These are phyloP conservation scores for Berghia stephanieae DNA, from an alignment of 1,140 invertebrate genomes.

Conservation along the genomic window DNA sequence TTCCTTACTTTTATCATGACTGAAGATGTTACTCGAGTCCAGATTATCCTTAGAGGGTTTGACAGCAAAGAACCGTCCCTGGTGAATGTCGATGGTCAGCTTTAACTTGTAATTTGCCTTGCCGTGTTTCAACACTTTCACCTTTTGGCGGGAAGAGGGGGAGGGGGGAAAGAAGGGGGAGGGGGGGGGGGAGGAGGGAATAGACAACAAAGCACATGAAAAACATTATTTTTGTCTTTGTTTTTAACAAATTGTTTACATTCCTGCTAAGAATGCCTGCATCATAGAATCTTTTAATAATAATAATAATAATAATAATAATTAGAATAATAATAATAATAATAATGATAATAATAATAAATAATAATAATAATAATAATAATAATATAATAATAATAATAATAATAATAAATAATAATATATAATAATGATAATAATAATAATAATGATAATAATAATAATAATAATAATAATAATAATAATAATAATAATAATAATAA, in stretches of 20 bases:
- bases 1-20: conserved; percentile 64
- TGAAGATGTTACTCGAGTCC: conserved; percentile 53
- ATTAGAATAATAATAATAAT: no score
- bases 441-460: no score
- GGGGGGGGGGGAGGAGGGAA: background rate
- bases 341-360: no score
- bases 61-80: conserved; percentile 56
- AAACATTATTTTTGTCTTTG: background rate
- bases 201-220: background rate
- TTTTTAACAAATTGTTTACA: background rate
- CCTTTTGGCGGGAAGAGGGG: conserved; percentile 39
- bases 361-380: no score
- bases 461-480: no score
- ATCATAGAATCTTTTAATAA: no score
- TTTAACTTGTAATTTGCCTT: conserved; percentile 46
- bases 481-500: no score
- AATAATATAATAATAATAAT: no score
- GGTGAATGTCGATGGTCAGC: conserved; percentile 61
- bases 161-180: background rate
- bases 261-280: no score
- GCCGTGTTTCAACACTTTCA: conserved; percentile 50
- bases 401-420: no score
- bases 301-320: no score
- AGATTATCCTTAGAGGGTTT: conserved; percentile 61
- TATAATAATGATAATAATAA: no score